Conservation (phyloP, 2,797 vertebrate species). For the Girardinus metallicus region DNA sequence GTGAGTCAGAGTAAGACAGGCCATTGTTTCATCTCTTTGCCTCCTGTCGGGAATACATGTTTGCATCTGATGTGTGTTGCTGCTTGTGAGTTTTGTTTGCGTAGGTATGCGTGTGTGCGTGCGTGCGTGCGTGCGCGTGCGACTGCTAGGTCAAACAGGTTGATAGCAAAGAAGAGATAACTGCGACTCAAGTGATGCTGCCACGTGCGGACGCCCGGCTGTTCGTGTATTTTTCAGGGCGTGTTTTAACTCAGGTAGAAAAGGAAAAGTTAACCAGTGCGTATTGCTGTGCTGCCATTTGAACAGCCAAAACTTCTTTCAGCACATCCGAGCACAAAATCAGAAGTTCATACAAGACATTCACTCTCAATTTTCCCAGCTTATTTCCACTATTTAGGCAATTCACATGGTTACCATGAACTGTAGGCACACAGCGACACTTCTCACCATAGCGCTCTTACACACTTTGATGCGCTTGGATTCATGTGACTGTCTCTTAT, state of each 20-base stretch:
- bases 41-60: constrained; percentile 41
- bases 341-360: constrained; percentile 76
- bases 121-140: constrained; percentile 41
- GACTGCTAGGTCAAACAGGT: constrained; percentile 52
- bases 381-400: constrained; percentile 66
- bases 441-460: constrained; percentile 35
- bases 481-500: constrained; percentile 44
- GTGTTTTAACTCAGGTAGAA: constrained; percentile 33
- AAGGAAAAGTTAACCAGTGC: constrained; percentile 44
- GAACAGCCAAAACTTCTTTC: constrained; percentile 40
- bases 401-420: constrained; percentile 59
- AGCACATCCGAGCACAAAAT: constrained; percentile 74
- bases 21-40: constrained; percentile 37
- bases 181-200: constrained; percentile 54
- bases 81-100: constrained; percentile 33
- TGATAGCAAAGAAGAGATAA: constrained; percentile 53
- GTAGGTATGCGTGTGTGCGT: constrained; percentile 38
- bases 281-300: constrained; percentile 48
- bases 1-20: constrained; percentile 41
- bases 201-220: constrained; percentile 27
- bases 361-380: constrained; percentile 58
- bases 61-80: constrained; percentile 41
- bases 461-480: constrained; percentile 45
- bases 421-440: constrained; percentile 37
- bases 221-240: constrained; percentile 21